Evolutionary conservation across 2,888 invertebrate genomes (phyloP).

Genomic region (Tricholauxania praeusta): DNA sequence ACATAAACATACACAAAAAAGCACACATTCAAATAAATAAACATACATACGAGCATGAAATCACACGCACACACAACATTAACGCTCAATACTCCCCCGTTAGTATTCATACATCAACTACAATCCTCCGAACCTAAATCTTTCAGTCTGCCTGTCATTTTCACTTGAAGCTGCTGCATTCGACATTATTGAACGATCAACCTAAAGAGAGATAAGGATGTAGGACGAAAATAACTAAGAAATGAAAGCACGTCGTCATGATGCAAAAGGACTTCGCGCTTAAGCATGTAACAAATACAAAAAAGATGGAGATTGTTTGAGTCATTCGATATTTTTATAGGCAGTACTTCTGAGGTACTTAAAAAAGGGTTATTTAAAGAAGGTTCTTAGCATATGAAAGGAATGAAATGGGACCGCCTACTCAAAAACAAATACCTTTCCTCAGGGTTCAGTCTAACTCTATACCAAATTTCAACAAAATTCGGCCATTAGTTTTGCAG

Average conservation of each 20-base stretch:
- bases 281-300: background rate
- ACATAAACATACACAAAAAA: background rate
- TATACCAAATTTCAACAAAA: too few species aligned
- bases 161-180: conserved; percentile 8
- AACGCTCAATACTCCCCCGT: background rate
- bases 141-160: conserved; percentile 2
- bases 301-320: background rate
- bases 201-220: conserved; percentile 3
- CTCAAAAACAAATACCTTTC: too few species aligned
- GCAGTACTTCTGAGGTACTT: background rate
- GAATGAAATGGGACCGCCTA: too few species aligned
- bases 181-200: conserved; percentile 30
- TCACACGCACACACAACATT: background rate
- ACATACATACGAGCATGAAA: too few species aligned
- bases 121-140: background rate
- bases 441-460: too few species aligned
- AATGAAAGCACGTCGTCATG: too few species aligned
- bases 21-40: background rate
- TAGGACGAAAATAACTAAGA: too few species aligned
- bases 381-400: too few species aligned
- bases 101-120: background rate
- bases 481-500: too few species aligned
- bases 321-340: too few species aligned
- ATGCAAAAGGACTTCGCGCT: too few species aligned
- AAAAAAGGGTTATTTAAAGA: background rate